Evolutionary conservation across 2,113 vertebrate genomes (phyloP).

Genomic region (Desmodus rotundus): DNA sequence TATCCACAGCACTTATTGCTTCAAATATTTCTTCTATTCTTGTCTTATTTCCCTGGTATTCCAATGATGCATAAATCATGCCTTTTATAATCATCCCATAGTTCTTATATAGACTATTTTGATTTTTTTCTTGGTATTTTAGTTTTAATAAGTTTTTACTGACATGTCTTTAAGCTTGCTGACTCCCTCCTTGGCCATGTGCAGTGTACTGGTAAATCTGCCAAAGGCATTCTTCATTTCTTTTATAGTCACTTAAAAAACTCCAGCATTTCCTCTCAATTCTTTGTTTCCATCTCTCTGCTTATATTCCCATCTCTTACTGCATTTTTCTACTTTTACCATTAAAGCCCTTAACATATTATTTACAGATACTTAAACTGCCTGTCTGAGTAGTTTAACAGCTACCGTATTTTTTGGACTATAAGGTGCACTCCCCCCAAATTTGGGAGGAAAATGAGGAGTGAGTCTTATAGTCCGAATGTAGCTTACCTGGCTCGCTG

Average conservation of each 20-base stretch:
- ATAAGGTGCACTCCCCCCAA: too few species aligned
- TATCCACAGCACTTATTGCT: neutral
- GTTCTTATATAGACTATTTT: neutral
- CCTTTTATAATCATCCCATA: neutral
- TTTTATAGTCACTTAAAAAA: neutral
- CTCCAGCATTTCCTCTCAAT: neutral
- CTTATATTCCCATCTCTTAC: too few species aligned
- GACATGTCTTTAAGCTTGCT: neutral
- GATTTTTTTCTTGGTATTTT: neutral
- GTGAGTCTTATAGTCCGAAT: too few species aligned
- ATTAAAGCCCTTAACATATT: neutral
- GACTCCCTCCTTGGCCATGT: neutral
- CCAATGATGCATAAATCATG: too few species aligned
- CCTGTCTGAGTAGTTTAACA: neutral
- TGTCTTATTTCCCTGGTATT: neutral
- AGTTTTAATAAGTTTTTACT: neutral
- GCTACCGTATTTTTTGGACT: too few species aligned
- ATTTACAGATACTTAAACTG: neutral
- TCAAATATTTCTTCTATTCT: neutral
- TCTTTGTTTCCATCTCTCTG: neutral
- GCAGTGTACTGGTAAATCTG: neutral
- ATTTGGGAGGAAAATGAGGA: too few species aligned
- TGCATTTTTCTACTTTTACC: too few species aligned
- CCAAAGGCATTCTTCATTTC: neutral
- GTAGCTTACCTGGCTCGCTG: too few species aligned